phyloP scores from a whole-genome alignment of 1,140 invertebrate species.

The Leptoteleia sp. region DNA sequence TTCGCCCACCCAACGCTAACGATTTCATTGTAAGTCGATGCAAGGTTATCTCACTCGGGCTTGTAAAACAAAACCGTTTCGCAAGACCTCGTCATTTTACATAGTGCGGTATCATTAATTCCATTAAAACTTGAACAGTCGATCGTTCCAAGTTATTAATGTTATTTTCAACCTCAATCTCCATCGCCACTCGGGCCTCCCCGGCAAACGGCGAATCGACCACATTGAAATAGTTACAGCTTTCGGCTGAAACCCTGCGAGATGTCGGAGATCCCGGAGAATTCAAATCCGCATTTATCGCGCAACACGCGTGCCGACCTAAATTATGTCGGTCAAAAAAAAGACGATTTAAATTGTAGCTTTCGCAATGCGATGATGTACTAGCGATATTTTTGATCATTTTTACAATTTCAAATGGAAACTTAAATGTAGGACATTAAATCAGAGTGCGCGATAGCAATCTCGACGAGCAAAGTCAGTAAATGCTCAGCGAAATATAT shows the following conservation, averaged over 20 bases:
- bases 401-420: too few relatives aligned
- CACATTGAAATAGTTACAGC: slow-evolving; percentile 34
- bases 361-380: too few relatives aligned
- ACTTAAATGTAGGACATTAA: too few relatives aligned
- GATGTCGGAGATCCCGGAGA: slow-evolving; percentile 30
- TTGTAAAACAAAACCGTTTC: slow-evolving; percentile 19
- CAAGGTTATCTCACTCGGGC: slow-evolving; percentile 14
- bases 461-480: too few relatives aligned
- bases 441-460: too few relatives aligned
- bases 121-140: slow-evolving; percentile 52
- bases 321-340: slow-evolving; percentile 46
- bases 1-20: slow-evolving; percentile 17
- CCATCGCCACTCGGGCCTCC: too few relatives aligned
- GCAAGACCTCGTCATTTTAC: slow-evolving; percentile 28
- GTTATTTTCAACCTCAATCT: slow-evolving; percentile 21
- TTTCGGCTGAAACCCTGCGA: slow-evolving; percentile 36
- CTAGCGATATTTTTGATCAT: too few relatives aligned
- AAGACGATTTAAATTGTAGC: too few relatives aligned
- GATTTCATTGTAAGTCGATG: slow-evolving; percentile 45
- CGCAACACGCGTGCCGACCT: slow-evolving; percentile 20
- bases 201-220: slow-evolving; percentile 11
- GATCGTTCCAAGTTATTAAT: slow-evolving; percentile 51
- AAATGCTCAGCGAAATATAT: too few relatives aligned
- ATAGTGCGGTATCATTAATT: slow-evolving; percentile 49
- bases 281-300: slow-evolving; percentile 36